Evolutionary conservation across 2,888 invertebrate species (phyloP).

Genomic region (Pterostichus madidus): DNA sequence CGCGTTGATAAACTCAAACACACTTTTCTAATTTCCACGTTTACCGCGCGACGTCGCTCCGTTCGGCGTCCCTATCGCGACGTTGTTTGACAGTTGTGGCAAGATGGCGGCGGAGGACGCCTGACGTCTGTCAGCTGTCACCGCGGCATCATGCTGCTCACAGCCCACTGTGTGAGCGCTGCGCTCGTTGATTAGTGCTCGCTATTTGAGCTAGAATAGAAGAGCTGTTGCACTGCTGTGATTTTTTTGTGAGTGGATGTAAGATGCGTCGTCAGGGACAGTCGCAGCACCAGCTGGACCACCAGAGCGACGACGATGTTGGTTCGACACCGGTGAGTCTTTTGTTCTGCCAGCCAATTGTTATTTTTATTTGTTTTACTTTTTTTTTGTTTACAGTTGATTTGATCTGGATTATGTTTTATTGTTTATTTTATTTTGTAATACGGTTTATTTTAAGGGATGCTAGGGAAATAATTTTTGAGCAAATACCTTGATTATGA

Average conservation of each 20-base stretch:
- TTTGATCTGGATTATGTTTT: background rate
- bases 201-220: background rate
- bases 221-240: background rate
- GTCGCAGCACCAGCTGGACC: conserved; percentile 75
- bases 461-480: background rate
- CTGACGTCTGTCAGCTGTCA: conserved; percentile 61
- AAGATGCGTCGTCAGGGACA: conserved; percentile 71
- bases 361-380: conserved; percentile 8
- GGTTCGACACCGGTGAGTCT: conserved; percentile 79
- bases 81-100: conserved; percentile 59
- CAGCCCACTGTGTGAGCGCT: background rate
- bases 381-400: background rate
- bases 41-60: conserved; percentile 19
- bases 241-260: conserved; percentile 10
- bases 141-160: conserved; percentile 26
- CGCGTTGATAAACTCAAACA: background rate
- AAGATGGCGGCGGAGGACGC: conserved; percentile 63
- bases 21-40: background rate
- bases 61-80: conserved; percentile 38
- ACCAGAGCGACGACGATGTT: conserved; percentile 79
- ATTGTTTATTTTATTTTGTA: conserved; percentile 1
- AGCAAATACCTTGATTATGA: background rate
- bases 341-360: conserved; percentile 50
- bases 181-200: background rate
- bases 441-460: background rate